phyloP scores from a whole-genome alignment of 2,113 vertebrate species.

The Pseudolaguvia tuberculata region DNA sequence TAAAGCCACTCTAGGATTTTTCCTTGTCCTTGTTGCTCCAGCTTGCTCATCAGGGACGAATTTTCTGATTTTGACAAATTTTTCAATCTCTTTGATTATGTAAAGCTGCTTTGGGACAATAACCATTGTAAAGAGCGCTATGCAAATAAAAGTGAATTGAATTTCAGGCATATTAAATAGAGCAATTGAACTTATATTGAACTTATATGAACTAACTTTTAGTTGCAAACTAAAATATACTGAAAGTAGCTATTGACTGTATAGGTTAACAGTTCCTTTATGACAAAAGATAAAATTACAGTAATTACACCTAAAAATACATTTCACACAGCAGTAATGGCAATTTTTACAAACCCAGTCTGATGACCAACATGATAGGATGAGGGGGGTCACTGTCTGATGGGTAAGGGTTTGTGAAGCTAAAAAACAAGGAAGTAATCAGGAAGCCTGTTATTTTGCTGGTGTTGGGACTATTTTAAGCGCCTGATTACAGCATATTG shows the following conservation, averaged over 20 bases:
- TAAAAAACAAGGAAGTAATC: slow-evolving; percentile 25
- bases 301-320: background rate
- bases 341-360: background rate
- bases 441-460: slow-evolving; percentile 41
- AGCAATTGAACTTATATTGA: background rate
- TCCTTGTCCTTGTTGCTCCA: too few relatives aligned
- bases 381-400: background rate
- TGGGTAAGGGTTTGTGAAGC: slow-evolving; percentile 18
- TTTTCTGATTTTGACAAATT: too few relatives aligned
- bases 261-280: background rate
- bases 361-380: background rate
- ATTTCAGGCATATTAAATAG: background rate
- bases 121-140: too few relatives aligned
- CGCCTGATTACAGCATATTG: slow-evolving; percentile 1
- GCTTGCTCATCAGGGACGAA: too few relatives aligned
- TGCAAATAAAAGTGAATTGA: too few relatives aligned
- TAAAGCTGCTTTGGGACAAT: too few relatives aligned
- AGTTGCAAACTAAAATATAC: background rate
- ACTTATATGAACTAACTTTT: too few relatives aligned
- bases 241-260: background rate
- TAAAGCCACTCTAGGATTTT: too few relatives aligned
- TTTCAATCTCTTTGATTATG: too few relatives aligned
- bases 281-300: background rate
- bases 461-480: slow-evolving; percentile 16
- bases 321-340: background rate